Percentiles rank a stretch among this genome's conserved stretches.
Evolutionary conservation across 2,888 invertebrate genomes (phyloP).

Genomic region (Scotopteryx bipunctaria): DNA sequence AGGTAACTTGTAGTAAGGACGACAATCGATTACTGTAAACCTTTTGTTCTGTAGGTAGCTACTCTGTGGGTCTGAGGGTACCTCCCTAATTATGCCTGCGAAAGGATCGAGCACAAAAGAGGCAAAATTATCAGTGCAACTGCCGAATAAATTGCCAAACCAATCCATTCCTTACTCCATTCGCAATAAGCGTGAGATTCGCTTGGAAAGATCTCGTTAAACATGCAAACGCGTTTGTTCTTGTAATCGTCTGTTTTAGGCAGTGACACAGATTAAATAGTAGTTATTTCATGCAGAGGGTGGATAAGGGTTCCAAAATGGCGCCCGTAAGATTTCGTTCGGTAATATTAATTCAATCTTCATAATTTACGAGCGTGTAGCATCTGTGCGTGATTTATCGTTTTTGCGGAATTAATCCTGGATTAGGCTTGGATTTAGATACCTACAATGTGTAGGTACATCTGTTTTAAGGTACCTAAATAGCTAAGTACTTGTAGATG

Average conservation of each 20-base stretch:
- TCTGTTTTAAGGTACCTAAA: background rate
- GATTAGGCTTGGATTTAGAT: constrained; percentile 39
- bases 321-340: constrained; percentile 81
- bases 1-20: background rate
- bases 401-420: constrained; percentile 64
- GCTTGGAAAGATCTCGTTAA: constrained; percentile 28
- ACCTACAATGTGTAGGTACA: background rate
- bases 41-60: too few relatives aligned
- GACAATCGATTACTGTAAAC: too few relatives aligned
- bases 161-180: constrained; percentile 37
- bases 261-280: too few relatives aligned
- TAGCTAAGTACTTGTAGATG: background rate
- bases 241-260: constrained; percentile 78
- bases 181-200: constrained; percentile 33
- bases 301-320: constrained; percentile 78
- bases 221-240: constrained; percentile 52
- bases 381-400: constrained; percentile 76
- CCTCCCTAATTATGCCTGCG: constrained; percentile 80
- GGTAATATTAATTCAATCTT: constrained; percentile 82
- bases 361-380: constrained; percentile 76
- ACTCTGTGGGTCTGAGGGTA: constrained; percentile 47
- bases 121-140: constrained; percentile 52
- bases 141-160: constrained; percentile 33
- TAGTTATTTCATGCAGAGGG: too few relatives aligned
- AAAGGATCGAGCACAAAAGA: constrained; percentile 73